Evolutionary conservation across 2,888 invertebrate species (phyloP), one percentile per base, ranked within the genome.

Genomic region (Sarcophaga variegata): DNA sequence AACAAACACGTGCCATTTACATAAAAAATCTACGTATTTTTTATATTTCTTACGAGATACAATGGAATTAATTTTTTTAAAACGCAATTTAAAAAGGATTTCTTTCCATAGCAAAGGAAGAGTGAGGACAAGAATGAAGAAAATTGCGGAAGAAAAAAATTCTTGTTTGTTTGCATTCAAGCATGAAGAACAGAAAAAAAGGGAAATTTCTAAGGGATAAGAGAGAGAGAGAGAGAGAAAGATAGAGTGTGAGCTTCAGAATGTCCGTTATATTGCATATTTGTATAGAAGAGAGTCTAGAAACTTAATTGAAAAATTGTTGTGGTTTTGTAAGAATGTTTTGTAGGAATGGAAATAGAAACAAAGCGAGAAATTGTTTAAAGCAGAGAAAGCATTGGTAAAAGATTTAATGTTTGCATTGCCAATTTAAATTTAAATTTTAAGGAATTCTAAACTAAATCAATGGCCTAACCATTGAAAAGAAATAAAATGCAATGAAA

Each of bases 1-100:
- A 12, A 74, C 80, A 54, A 80, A 83, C 87, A 85, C 85, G 85
- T 87, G 87, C 22, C 63, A 10, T 64, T 62, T 27, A 76, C 76
- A 77, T 77, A 54, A 12, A 54, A 54, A 54, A 12, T 54, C 12
- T 14, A 0, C 54, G 1, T 4, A 4, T 54, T 54, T 14, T 54
- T 54, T 54, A 54, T 54, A 17, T 54, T 12, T 54, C 17, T 54
- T 54, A 54, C 2, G 12, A 5, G 17, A 54, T 14, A 54, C 12
- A 54, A 54, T 49, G 17, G 10, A 54, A 64, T 20, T 64, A 54
- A 60, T 49, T 79, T 70, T 70, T 79, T 47, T 20, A 17, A 67
- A 82, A 64, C 12, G 37, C 67, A 59, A 76, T 74, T 74, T 47
- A 45, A n/a, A 74, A 27, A 49, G 25, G 64, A 64, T 75, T 71